These are phyloP conservation scores for Drosophila koepferae DNA, from an alignment of 2,888 invertebrate species.

Conservation along the genomic window DNA sequence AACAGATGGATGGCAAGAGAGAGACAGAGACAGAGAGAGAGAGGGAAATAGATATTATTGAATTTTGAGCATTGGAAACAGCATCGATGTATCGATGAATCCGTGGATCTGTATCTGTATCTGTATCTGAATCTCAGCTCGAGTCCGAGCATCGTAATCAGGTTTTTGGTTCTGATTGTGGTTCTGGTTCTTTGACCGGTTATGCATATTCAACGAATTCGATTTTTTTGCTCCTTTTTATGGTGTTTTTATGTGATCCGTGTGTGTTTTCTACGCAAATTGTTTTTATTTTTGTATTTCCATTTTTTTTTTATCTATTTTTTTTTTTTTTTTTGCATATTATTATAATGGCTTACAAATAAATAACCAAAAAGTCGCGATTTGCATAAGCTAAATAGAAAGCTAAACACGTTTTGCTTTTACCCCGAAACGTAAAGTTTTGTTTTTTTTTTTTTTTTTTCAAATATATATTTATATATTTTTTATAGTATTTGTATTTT, in stretches of 20 bases:
- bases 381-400: constrained; percentile 81
- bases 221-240: constrained; percentile 64
- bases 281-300: constrained; percentile 30
- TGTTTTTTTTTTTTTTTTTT: constrained; percentile 9
- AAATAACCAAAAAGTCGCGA: constrained; percentile 69
- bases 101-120: not conserved
- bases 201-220: constrained; percentile 61
- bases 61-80: constrained; percentile 26
- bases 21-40: not conserved
- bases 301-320: constrained; percentile 21
- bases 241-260: constrained; percentile 62
- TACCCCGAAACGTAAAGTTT: constrained; percentile 66
- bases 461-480: not conserved
- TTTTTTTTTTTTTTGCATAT: constrained; percentile 51
- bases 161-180: constrained; percentile 47
- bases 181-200: constrained; percentile 73
- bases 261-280: constrained; percentile 50
- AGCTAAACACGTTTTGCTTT: constrained; percentile 80
- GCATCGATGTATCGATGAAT: constrained; percentile 11
- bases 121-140: not conserved
- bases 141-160: constrained; percentile 35
- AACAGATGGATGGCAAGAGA: not conserved
- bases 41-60: constrained; percentile 3
- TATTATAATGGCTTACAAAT: constrained; percentile 65
- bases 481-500: constrained; percentile 32